A percentile compares a stretch with the other conserved stretches of the same genome.
phyloP scores from a whole-genome alignment of 2,888 invertebrate genomes.

The Ganaspis brasiliensis region DNA sequence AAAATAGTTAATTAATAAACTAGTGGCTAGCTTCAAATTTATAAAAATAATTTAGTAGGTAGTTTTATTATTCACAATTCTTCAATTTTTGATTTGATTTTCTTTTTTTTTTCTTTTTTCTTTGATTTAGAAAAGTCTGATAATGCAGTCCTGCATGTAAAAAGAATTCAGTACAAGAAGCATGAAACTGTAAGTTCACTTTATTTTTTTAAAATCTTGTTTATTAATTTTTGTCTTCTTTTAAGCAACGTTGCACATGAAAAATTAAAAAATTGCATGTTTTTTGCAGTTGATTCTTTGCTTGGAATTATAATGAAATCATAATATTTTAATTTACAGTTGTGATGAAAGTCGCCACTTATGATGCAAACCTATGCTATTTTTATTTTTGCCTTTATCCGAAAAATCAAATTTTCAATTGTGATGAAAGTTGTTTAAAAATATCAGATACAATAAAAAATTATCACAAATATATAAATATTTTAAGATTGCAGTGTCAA shows the following conservation, averaged over 20 bases:
- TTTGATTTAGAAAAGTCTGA: slow-evolving; percentile 1
- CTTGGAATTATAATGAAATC: background rate
- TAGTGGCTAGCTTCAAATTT: too few relatives aligned
- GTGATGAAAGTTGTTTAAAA: too few relatives aligned
- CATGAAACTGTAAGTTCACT: slow-evolving; percentile 23
- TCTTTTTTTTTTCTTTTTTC: background rate
- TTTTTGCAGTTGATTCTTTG: background rate
- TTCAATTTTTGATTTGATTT: background rate
- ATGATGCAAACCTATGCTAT: too few relatives aligned
- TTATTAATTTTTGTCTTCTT: background rate
- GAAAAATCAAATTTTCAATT: too few relatives aligned
- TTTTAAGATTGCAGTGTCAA: too few relatives aligned
- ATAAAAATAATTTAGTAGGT: too few relatives aligned
- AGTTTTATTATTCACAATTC: too few relatives aligned
- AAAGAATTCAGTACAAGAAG: slow-evolving; percentile 27
- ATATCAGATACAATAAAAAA: too few relatives aligned
- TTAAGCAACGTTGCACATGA: background rate
- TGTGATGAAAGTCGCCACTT: background rate
- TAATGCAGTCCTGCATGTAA: slow-evolving; percentile 31
- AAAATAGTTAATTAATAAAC: too few relatives aligned
- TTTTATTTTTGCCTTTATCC: too few relatives aligned
- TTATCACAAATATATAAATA: too few relatives aligned
- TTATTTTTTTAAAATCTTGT: too few relatives aligned
- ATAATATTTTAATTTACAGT: background rate
- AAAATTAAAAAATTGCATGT: background rate